Evolutionary conservation across 2,797 vertebrate species (phyloP).

Genomic region (Acanthornis magna): DNA sequence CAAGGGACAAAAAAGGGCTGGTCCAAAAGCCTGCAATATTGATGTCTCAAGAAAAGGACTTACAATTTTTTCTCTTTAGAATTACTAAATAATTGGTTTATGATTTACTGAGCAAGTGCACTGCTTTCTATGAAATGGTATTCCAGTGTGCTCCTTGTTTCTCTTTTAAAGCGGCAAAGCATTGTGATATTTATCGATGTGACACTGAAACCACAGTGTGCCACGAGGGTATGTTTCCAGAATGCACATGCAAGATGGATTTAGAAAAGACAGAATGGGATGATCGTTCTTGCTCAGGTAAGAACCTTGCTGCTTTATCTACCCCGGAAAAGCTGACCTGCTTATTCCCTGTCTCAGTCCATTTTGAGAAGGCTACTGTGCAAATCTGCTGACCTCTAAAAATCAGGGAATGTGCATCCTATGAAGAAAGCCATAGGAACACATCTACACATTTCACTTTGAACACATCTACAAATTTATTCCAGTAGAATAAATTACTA

Average conservation of each 20-base stretch:
- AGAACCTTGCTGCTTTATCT: not conserved
- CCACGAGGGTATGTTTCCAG: accelerated
- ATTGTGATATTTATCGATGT: not conserved
- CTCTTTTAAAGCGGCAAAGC: not conserved
- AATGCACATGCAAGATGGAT: not conserved
- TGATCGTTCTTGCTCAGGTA: constrained; percentile 34
- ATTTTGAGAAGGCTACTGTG: not conserved
- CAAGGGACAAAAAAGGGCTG: not conserved
- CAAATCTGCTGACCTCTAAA: not conserved
- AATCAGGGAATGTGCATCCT: not conserved
- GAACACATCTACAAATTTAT: not conserved
- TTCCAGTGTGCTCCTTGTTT: not conserved
- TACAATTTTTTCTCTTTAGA: not conserved
- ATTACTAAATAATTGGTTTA: not conserved
- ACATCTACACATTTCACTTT: not conserved
- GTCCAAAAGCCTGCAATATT: not conserved
- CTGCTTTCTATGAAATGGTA: not conserved
- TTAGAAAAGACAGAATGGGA: not conserved
- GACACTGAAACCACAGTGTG: not conserved
- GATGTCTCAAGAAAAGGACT: not conserved
- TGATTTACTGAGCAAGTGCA: not conserved
- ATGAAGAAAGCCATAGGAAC: not conserved
- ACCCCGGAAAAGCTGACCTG: not conserved
- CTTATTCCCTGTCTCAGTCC: not conserved
- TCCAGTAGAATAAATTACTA: not conserved